These are phyloP conservation scores for Alcedo quadribrachys DNA, from an alignment of 2,797 vertebrate genomes.

Conservation along the genomic window DNA sequence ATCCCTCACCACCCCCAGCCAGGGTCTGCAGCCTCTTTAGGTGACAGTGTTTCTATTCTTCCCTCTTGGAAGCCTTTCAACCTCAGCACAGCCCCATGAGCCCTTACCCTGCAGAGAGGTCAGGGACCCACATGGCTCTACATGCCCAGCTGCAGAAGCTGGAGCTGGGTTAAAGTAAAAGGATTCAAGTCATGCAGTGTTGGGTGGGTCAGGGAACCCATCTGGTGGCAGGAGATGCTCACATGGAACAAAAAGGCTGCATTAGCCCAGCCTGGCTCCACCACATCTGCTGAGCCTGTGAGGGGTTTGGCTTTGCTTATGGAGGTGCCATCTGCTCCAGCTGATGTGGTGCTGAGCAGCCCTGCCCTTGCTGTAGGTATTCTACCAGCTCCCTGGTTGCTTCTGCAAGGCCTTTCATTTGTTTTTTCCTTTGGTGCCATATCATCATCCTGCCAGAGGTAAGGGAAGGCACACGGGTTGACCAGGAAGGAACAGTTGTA, in stretches of 20 bases:
- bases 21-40: background rate
- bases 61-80: background rate
- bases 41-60: background rate
- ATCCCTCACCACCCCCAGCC: background rate
- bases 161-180: background rate
- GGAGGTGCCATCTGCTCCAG: background rate
- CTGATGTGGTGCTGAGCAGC: background rate
- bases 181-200: background rate
- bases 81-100: background rate
- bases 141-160: accelerated
- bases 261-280: background rate
- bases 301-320: background rate
- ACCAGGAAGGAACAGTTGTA: background rate
- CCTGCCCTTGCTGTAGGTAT: background rate
- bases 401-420: background rate
- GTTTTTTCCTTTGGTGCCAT: background rate
- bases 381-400: background rate
- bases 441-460: background rate
- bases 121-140: background rate
- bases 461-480: background rate
- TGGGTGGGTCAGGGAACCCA: background rate
- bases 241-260: accelerated
- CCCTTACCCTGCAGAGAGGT: background rate
- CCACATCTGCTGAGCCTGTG: background rate
- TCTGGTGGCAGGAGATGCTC: background rate